Evolutionary conservation across 1,140 invertebrate genomes (phyloP).

Genomic region (Acromyrmex echinatior): DNA sequence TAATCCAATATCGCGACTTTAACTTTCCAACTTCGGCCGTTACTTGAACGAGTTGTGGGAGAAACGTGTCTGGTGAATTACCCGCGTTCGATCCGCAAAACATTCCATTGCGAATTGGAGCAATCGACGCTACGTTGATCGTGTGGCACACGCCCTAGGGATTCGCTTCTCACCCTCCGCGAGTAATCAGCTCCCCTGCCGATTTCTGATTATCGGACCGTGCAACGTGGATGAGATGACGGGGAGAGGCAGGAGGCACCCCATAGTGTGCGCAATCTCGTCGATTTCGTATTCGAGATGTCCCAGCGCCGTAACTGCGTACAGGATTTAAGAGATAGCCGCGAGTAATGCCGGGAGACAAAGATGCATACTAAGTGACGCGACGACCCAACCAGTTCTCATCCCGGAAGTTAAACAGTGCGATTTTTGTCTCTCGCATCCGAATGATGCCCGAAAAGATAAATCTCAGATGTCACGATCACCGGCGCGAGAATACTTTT

Average conservation of each 20-base stretch:
- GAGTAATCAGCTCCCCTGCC: background rate
- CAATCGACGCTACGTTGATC: background rate
- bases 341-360: constrained; percentile 41
- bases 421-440: constrained; percentile 9
- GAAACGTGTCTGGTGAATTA: constrained; percentile 11
- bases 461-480: too few relatives aligned
- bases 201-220: constrained; percentile 43
- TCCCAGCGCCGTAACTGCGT: constrained; percentile 35
- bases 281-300: constrained; percentile 49
- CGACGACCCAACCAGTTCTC: constrained; percentile 17
- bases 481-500: too few relatives aligned
- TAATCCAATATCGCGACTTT: constrained; percentile 7
- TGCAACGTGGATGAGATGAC: background rate
- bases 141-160: background rate
- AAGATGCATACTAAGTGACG: constrained; percentile 55
- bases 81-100: constrained; percentile 13
- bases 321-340: constrained; percentile 54
- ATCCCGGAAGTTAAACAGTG: background rate
- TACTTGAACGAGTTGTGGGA: background rate
- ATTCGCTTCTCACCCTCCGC: constrained; percentile 16
- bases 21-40: constrained; percentile 37
- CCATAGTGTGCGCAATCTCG: background rate
- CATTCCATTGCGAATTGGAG: background rate
- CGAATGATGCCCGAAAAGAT: background rate
- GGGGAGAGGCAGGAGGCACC: background rate